Evolutionary conservation across 1,140 invertebrate species (phyloP).

Genomic region (Pogonus chalceus): DNA sequence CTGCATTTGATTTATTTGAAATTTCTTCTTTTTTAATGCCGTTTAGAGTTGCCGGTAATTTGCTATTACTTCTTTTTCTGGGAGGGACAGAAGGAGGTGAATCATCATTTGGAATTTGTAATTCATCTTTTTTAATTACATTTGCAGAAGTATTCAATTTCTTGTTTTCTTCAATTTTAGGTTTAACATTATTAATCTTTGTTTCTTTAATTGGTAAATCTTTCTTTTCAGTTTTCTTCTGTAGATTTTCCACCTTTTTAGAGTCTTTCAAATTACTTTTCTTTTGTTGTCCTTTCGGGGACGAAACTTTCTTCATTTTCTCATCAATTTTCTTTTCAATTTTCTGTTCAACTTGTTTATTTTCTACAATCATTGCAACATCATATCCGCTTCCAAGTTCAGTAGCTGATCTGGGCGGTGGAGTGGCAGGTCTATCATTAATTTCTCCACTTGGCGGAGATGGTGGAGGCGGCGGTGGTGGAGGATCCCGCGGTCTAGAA

Average conservation of each 20-base stretch:
- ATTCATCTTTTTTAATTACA: neutral
- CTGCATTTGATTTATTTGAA: neutral
- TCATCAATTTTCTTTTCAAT: neutral
- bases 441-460: neutral
- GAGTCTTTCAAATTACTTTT: neutral
- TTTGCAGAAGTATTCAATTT: neutral
- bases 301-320: neutral
- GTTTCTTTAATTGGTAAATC: neutral
- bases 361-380: constrained; percentile 1
- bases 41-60: neutral
- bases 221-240: neutral
- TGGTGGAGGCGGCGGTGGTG: constrained; percentile 32
- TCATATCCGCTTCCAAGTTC: constrained; percentile 2
- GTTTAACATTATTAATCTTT: neutral
- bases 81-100: constrained; percentile 1
- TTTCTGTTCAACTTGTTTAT: neutral
- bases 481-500: constrained; percentile 31
- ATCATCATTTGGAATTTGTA: constrained; percentile 8
- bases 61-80: neutral
- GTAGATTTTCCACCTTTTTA: neutral
- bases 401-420: neutral
- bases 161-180: neutral
- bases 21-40: neutral
- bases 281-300: neutral
- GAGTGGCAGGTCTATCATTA: neutral